Evolutionary conservation across 2,888 invertebrate genomes (phyloP), one percentile per base, ranked within the genome.

Genomic region (Mongoloraphidia duomilia): DNA sequence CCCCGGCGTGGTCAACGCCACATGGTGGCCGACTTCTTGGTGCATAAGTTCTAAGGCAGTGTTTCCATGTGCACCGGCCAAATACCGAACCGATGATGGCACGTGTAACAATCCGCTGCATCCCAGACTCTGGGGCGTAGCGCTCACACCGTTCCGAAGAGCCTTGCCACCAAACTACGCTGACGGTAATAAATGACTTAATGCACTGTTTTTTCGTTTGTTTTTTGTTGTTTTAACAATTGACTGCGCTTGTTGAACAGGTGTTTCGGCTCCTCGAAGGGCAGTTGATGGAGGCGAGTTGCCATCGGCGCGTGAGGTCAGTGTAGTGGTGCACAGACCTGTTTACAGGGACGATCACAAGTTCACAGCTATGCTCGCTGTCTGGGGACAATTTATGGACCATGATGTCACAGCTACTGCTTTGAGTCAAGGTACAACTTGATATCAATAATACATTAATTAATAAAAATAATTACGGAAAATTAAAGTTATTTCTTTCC

Each of bases 381-480:
- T 89, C 5, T 91, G 88, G 76, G 91, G 90, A 0, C 90, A 91
- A 68, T 90, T 92, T 65, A 61, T 91, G 11, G 89, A 90, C 64
- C 90, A 91, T 56, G 91, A 91, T 56, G 80, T 91, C 49, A 88
- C 89, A 0, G 84, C 88, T 8, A 90, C 89, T 0, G 88, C 89
- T 0, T 67, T 85, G 8, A 84, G 78, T 57, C 80, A 81, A 60
- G 82, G 84, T 67, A 38, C 10, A 39, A 33, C 9, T 13, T 44
- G 10, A 37, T 38, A 37, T 44, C 17, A 26, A 13, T 40, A 46
- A 5, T 11, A 9, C 8, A 3, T 45, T 42, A 34, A 12, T 2
- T 43, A n/a, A 50, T 11, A 43, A 26, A 33, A 4, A 34, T 13
- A 12, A 33, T 2, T 49, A 4, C 49, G 10, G 12, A 33, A 51